Evolutionary conservation across 2,888 invertebrate species (phyloP), one percentile per base, ranked within the genome.

Genomic region (Ophioninae sp.): DNA sequence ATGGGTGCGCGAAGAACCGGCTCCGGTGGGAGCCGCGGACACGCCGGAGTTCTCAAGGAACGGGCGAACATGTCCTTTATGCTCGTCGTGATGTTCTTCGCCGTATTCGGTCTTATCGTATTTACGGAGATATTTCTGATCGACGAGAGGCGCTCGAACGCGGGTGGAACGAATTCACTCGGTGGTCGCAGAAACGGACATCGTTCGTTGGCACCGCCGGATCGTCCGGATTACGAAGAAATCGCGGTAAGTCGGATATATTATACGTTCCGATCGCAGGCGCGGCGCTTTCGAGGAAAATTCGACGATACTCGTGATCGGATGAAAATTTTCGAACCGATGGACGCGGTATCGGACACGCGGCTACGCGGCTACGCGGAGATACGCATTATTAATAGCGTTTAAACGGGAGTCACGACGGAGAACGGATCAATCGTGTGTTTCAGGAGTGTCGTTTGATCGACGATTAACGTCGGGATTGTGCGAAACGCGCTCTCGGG

Each of bases 51-150:
- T 94, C 93, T 95, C 56, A 93, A 96, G 90, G 97, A 97, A 93
- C 95, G 97, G 88, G 97, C 97, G 88, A 96, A 97, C 93, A 96
- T 97, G 95, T 97, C 97, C 91, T 97, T 98, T 94, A 96, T 97
- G 93, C 96, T 98, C 92, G 97, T 98, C 86, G 95, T 98, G 88
- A 97, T 97, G 94, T 98, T 98, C 93, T 97, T 98, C 93, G 96
- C 96, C 62, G 96, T 98, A 82, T 98, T 98, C 92, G 97, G 97
- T 68, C 94, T 97, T 89, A 98, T 98, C 90, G 96, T 98, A 84
- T 94, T 98, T 87, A 97, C 97, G 85, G 97, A 98, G 93, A 96
- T 97, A 89, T 95, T 97, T 90, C 94, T 95, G 87, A 95, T 95
- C 86, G 95, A 94, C 92, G 93, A 92, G 85, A 94, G 94, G 72